Evolutionary conservation across 2,113 vertebrate genomes (phyloP).

Genomic region (Cyprinodon variegatus): DNA sequence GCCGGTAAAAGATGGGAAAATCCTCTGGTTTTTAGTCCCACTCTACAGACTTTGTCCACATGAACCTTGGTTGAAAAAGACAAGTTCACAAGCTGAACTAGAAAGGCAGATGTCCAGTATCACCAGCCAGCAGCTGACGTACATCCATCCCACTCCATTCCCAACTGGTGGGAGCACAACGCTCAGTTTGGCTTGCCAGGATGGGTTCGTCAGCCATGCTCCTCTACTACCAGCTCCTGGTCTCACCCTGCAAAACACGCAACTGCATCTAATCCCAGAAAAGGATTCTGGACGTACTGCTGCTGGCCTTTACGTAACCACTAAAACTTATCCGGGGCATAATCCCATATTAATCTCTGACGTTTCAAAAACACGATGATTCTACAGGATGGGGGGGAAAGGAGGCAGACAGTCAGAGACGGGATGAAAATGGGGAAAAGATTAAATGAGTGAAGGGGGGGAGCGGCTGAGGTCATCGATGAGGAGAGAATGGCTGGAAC

Average conservation of each 20-base stretch:
- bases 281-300: conserved; percentile 74
- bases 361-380: conserved; percentile 53
- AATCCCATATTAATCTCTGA: conserved; percentile 81
- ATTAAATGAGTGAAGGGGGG: conserved; percentile 14
- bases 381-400: conserved; percentile 21
- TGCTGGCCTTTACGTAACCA: conserved; percentile 84
- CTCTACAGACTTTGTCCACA: no score
- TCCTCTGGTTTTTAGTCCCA: no score
- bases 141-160: conserved; percentile 24
- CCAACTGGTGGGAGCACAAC: conserved; percentile 3
- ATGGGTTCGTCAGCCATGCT: conserved; percentile 40
- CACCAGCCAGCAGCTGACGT: conserved; percentile 20
- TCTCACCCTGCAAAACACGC: conserved; percentile 48
- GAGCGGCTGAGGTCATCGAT: conserved; percentile 20
- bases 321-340: conserved; percentile 67
- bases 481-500: conserved; percentile 10
- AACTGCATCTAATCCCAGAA: conserved; percentile 78
- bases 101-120: conserved; percentile 30
- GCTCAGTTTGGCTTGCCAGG: conserved; percentile 9
- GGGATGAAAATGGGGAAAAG: conserved; percentile 6
- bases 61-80: background rate
- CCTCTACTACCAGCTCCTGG: conserved; percentile 19
- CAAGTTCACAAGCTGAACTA: conserved; percentile 20
- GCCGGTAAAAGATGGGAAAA: no score
- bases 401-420: background rate